phyloP scores from a whole-genome alignment of 2,888 invertebrate species.

The Mythimna albipuncta region DNA sequence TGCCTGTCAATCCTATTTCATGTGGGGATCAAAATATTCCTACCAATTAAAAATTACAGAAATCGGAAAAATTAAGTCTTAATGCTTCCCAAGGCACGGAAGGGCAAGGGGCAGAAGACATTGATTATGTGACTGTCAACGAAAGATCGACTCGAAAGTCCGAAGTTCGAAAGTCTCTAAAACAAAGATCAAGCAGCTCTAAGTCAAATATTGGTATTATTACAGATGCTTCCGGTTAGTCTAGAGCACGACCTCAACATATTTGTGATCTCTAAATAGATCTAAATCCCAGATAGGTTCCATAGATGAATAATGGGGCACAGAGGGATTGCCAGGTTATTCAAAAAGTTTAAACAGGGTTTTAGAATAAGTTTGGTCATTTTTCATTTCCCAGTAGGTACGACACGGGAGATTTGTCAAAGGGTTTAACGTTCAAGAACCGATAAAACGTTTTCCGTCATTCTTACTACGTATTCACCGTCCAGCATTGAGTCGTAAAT shows the following conservation, averaged over 20 bases:
- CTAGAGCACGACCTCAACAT: not conserved
- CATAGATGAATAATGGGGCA: not conserved
- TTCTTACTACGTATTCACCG: constrained; percentile 19
- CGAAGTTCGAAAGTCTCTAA: not conserved
- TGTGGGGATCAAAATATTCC: too few species aligned
- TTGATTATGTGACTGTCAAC: too few species aligned
- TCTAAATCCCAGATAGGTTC: too few species aligned
- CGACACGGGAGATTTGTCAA: constrained; percentile 31
- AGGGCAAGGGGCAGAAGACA: too few species aligned
- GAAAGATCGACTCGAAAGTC: too few species aligned
- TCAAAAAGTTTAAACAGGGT: not conserved
- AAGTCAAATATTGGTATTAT: not conserved
- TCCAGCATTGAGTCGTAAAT: constrained; percentile 23
- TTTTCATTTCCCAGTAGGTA: constrained; percentile 42
- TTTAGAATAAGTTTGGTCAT: constrained; percentile 20
- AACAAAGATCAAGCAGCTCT: not conserved
- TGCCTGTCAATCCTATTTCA: too few species aligned
- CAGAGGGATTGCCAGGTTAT: constrained; percentile 8
- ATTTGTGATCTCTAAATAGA: not conserved
- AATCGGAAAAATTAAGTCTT: too few species aligned
- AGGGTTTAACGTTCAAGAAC: constrained; percentile 29
- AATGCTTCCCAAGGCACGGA: too few species aligned
- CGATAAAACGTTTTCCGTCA: constrained; percentile 37
- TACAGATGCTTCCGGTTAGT: not conserved
- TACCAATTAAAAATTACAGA: too few species aligned